phyloP scores from a whole-genome alignment of 2,888 invertebrate species.

The Imbricaverruca yamaguchii region DNA sequence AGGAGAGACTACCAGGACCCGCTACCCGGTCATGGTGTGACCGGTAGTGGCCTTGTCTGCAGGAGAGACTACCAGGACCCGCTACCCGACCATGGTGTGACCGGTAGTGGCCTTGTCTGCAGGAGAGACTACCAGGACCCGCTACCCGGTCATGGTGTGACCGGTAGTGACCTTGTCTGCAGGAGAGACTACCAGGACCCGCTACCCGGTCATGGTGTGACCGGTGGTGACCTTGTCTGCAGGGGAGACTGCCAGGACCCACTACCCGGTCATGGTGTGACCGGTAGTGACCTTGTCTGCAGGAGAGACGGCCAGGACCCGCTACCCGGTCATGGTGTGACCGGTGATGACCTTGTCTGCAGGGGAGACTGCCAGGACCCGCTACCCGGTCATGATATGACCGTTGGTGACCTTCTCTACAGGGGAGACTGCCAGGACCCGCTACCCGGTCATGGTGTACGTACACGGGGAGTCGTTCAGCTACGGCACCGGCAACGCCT shows the following conservation, averaged over 20 bases:
- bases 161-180: not conserved
- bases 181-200: not conserved
- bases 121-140: no score
- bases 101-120: no score
- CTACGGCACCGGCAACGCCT: conserved; percentile 11
- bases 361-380: no score
- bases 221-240: no score
- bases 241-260: no score
- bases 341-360: no score
- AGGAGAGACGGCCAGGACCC: not conserved
- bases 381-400: no score
- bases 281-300: not conserved
- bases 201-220: not conserved
- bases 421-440: not conserved
- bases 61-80: not conserved
- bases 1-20: no score
- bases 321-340: not conserved
- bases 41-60: not conserved
- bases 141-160: no score
- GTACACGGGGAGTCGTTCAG: conserved; percentile 13
- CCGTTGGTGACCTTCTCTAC: not conserved
- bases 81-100: not conserved
- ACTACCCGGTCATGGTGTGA: no score
- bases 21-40: no score
- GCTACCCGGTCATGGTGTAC: conserved; percentile 18